Conservation (phyloP, 2,888 invertebrate species). For the Crossocerus cetratus region DNA sequence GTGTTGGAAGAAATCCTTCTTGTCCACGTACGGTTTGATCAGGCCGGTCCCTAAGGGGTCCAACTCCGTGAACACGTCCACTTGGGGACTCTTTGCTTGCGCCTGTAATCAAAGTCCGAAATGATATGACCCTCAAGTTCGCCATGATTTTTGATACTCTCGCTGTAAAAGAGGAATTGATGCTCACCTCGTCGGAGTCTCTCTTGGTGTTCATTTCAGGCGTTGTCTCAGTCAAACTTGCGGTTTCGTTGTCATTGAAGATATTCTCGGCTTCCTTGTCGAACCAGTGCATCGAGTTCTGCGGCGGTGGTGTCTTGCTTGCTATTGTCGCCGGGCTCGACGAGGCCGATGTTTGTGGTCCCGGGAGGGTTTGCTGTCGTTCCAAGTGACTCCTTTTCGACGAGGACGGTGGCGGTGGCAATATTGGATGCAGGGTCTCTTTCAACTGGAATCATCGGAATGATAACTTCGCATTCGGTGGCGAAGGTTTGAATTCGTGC, state of each 20-base stretch:
- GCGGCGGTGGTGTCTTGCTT: constrained; percentile 70
- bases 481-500: too few species aligned
- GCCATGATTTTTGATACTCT: not conserved
- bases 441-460: constrained; percentile 59
- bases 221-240: constrained; percentile 62
- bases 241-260: constrained; percentile 75
- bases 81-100: constrained; percentile 69
- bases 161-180: not conserved
- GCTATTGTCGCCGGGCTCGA: constrained; percentile 69
- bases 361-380: constrained; percentile 69
- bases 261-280: constrained; percentile 77
- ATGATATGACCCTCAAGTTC: not conserved
- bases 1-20: constrained; percentile 97
- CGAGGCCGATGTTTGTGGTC: constrained; percentile 64
- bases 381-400: constrained; percentile 72
- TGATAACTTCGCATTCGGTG: not conserved
- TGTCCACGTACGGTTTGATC: constrained; percentile 95
- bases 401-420: constrained; percentile 72
- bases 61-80: constrained; percentile 95
- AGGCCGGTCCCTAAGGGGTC: constrained; percentile 95
- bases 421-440: constrained; percentile 71
- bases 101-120: constrained; percentile 31
- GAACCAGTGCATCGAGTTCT: constrained; percentile 76
- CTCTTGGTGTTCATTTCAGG: constrained; percentile 67
- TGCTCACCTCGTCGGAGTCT: constrained; percentile 68